Base-by-base conservation (phyloP, 2,888 invertebrate genomes). In the Ecliptopera silaceata region DNA sequence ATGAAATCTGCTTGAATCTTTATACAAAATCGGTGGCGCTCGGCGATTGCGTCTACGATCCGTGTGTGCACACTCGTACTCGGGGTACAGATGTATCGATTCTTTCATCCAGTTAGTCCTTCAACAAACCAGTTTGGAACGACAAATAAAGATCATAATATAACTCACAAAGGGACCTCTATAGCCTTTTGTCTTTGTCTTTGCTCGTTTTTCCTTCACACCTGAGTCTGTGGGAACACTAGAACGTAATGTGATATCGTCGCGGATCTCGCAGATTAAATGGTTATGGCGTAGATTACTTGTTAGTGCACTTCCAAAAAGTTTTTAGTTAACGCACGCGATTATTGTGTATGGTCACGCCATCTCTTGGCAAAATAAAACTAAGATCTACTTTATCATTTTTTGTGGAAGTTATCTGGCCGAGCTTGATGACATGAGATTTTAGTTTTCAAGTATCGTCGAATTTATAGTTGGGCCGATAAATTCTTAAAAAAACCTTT, bases 121-220 rank as follows among this genome's bases (percentile, higher is more conserved):
- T 41, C 41, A 39, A 26, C 42, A 50, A 59, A 50, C 59, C 58
- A 54, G 50, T 47, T 41, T 38, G 34, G 12, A 29, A 48, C 26
- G 38, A 39, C 26, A 18, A 34, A 6, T 48, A 44, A 50, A 67
- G 62, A 68, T 66, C 65, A 64, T 48, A 66, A 66, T 66, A 66
- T 58, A n/a, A n/a, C 59, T 44, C 42, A 50, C 50, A 61, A 64
- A 64, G 64, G 61, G 57, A 38, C 31, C 29, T 41, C 58, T 55
- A 47, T 47, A 43, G 52, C 61, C 61, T 64, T 66, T 70, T 70
- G 68, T 64, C 57, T 46, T 43, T 22, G 36, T 41, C 41, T 59
- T 75, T 86, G 79, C 71, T 86, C 81, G 70, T 82, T 87, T 88
- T 88, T 86, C 80, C 71, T 83, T 88, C 75, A 84, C 89, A 82